Percentiles rank a stretch among this genome's conserved stretches.
Conservation (phyloP, 1,140 invertebrate genomes). For the Metopolophium dirhodum region DNA sequence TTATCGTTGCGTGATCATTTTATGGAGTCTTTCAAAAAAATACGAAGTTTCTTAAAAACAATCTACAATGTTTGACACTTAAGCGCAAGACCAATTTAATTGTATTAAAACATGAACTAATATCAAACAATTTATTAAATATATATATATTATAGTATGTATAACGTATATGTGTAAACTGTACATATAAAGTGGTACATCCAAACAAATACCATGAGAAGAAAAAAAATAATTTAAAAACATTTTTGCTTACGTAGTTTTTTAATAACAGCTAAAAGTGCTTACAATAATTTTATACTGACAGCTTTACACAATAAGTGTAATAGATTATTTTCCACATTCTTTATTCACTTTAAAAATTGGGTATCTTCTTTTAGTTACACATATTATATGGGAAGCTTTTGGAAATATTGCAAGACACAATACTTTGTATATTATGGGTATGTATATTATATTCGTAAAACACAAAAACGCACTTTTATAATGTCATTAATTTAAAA, state of each 20-base stretch:
- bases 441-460: background rate
- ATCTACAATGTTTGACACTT: background rate
- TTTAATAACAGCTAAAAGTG: background rate
- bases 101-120: background rate
- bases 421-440: background rate
- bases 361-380: background rate
- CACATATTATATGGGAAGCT: background rate
- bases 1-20: background rate
- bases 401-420: background rate
- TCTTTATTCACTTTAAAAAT: background rate
- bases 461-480: background rate
- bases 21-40: background rate
- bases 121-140: background rate
- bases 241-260: background rate
- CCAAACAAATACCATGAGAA: background rate
- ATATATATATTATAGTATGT: too few relatives aligned
- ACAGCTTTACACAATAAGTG: background rate
- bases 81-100: background rate
- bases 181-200: background rate
- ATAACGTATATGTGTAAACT: background rate
- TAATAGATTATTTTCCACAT: background rate
- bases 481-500: background rate
- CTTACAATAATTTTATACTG: background rate
- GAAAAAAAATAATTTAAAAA: background rate
- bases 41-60: background rate